Conservation (phyloP, 2,888 invertebrate genomes). For the Drosophila buzzatii region DNA sequence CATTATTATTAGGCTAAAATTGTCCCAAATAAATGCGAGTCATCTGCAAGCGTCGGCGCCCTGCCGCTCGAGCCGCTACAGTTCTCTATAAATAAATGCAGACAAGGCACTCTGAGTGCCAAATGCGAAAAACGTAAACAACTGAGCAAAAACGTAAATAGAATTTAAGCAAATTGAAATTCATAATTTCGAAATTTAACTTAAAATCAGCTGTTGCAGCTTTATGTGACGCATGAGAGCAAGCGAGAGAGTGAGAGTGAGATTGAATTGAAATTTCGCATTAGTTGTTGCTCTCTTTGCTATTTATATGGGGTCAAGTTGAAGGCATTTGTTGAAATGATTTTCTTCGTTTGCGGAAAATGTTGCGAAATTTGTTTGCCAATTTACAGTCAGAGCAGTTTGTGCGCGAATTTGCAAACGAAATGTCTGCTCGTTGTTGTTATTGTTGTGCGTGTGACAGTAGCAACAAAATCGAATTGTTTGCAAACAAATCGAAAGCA, state of each 20-base stretch:
- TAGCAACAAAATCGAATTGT: conserved; percentile 26
- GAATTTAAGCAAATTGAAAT: conserved; percentile 30
- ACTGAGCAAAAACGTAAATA: conserved; percentile 8
- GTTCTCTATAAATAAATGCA: conserved; percentile 44
- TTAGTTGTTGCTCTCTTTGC: conserved; percentile 14
- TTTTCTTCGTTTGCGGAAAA: conserved; percentile 23
- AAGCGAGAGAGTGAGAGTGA: neutral
- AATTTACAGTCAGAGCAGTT: conserved; percentile 61
- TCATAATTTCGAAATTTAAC: conserved; percentile 38
- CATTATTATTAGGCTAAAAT: conserved; percentile 14
- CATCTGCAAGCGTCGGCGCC: conserved; percentile 25
- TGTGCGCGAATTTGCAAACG: conserved; percentile 57
- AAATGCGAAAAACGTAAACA: conserved; percentile 51
- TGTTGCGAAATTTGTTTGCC: conserved; percentile 27
- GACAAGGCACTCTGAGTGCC: conserved; percentile 42
- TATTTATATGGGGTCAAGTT: conserved; percentile 80
- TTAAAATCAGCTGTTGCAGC: conserved; percentile 55
- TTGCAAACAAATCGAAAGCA: conserved; percentile 35
- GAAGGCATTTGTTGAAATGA: conserved; percentile 62
- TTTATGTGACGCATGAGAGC: conserved; percentile 52
- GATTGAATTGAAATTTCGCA: conserved; percentile 3
- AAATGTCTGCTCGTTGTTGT: conserved; percentile 52
- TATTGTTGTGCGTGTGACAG: conserved; percentile 26
- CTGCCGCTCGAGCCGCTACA: conserved; percentile 6
- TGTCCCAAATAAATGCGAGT: conserved; percentile 30